Conservation (phyloP, 2,888 invertebrate genomes). For the Abrostola tripartita region DNA sequence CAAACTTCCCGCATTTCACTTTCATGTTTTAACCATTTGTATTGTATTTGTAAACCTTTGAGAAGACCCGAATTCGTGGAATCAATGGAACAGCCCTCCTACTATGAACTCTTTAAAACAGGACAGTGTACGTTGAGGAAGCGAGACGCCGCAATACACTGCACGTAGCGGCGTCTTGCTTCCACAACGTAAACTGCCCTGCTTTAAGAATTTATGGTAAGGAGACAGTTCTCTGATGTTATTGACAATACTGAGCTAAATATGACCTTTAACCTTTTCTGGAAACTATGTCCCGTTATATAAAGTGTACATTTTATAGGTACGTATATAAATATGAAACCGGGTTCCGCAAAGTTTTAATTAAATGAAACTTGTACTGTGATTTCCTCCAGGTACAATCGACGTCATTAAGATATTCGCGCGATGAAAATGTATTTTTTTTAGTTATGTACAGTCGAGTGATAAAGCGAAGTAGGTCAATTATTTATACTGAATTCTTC, state of each 20-base stretch:
- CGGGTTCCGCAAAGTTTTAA: conserved; percentile 59
- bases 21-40: no score
- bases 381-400: conserved; percentile 41
- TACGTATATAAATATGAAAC: conserved; percentile 31
- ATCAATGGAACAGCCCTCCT: no score
- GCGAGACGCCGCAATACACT: no score
- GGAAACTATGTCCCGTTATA: background rate
- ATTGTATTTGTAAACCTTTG: no score
- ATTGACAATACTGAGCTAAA: conserved; percentile 3
- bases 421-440: conserved; percentile 12
- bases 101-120: no score
- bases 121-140: no score
- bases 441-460: conserved; percentile 16
- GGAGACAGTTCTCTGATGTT: background rate
- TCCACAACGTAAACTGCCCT: no score
- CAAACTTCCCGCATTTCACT: no score
- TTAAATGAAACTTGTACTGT: conserved; percentile 56
- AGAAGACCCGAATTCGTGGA: no score
- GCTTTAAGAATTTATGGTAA: no score
- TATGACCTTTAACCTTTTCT: conserved; percentile 1
- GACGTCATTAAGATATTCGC: conserved; percentile 44
- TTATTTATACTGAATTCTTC: conserved; percentile 23
- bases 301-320: background rate
- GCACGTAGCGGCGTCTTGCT: no score
- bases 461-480: conserved; percentile 42